Evolutionary conservation across 2,888 invertebrate genomes (phyloP), one percentile per base, ranked within the genome.

Genomic region (Trachelus stipa): DNA sequence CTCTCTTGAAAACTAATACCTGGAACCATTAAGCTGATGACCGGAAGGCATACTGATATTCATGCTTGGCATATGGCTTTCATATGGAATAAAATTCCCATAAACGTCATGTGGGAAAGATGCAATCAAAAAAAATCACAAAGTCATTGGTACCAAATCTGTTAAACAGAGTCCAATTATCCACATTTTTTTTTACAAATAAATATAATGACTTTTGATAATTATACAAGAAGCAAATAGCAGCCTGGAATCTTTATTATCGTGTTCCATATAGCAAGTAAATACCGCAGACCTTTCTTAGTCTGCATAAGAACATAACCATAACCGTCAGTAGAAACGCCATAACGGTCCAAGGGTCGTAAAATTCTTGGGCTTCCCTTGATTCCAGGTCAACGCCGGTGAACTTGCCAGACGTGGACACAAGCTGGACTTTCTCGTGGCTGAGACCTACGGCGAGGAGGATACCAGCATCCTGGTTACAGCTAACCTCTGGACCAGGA

Each of bases 401-500:
- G 92, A 93, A 77, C 90, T 95, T 40, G 93, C 92, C 0, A 92
- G 92, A 37, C 92, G 95, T 83, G 96, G 96, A 0, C 97, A 97
- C 91, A 94, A 94, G 1, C 91, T 98, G 79, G 94, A 95, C 82
- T 97, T 97, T 87, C 92, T 95, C 33, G 95, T 98, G 6, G 97
- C 97, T 1, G 98, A 98, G 92, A 98, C 98, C 0, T 97, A 94
- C 91, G 98, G 98, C 1, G 95, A 97, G 88, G 98, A 98, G 92
- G 95, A 95, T 84, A 94, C 95, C 78, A 98, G 98, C 89, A 97
- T 98, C 83, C 93, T 95, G 77, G 95, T 95, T 92, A 97, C 97
- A 37, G 98, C 98, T 1, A 93, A 96, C 30, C 92, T 98, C 71
- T 97, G 97, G 96, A 96, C 95, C 75, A 93, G 94, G 83, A 96